These are phyloP conservation scores for Prietella phreatophila DNA, from an alignment of 2,113 vertebrate genomes.

Conservation along the genomic window DNA sequence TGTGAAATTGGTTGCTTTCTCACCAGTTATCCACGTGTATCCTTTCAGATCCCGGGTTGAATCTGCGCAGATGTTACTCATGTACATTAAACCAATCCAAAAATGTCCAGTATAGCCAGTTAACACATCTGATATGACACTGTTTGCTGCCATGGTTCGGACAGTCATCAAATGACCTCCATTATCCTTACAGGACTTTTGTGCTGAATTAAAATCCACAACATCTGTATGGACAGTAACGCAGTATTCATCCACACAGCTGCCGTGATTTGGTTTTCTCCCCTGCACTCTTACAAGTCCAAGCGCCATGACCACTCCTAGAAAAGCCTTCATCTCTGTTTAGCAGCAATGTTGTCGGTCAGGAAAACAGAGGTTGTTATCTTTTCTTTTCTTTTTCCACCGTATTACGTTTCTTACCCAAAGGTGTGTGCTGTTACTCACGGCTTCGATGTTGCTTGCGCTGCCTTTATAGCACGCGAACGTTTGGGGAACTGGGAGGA, in stretches of 20 bases:
- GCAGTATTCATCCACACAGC: constrained; percentile 62
- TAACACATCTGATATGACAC: constrained; percentile 47
- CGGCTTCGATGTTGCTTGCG: not conserved
- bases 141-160: constrained; percentile 37
- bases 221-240: constrained; percentile 32
- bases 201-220: constrained; percentile 51
- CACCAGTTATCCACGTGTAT: constrained; percentile 52
- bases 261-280: constrained; percentile 13
- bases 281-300: constrained; percentile 29
- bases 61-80: constrained; percentile 5
- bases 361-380: not conserved
- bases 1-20: constrained; percentile 24
- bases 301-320: constrained; percentile 49
- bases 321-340: constrained; percentile 55
- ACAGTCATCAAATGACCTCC: constrained; percentile 62
- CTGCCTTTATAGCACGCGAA: not conserved
- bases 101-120: constrained; percentile 47
- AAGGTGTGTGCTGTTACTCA: not conserved
- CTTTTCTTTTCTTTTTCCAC: not conserved
- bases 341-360: not conserved
- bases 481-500: not conserved
- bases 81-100: constrained; percentile 68
- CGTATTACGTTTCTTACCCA: not conserved
- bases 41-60: constrained; percentile 33
- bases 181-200: constrained; percentile 26